Evolutionary conservation across 2,888 invertebrate genomes (phyloP), one percentile per base, ranked within the genome.

Genomic region (Didymodactylos carnosus): DNA sequence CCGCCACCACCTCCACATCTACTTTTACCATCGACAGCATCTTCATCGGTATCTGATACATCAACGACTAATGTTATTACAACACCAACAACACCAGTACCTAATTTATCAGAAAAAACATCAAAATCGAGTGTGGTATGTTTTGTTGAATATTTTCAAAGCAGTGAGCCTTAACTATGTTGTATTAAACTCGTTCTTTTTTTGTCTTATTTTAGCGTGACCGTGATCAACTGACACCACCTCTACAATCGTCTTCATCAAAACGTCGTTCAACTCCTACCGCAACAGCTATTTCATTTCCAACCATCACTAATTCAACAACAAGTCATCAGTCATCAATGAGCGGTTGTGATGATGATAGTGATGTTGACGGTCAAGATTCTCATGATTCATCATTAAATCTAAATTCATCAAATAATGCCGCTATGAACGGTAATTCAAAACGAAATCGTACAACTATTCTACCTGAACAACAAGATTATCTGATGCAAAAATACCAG

Each of bases 401-500:
- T 53, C 23, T 5, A 43, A 35, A 40, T 40, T 3, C 13, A 11
- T 3, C 8, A 3, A 27, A 49, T 14, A 5, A 49, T n/a, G n/a
- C n/a, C n/a, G n/a, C n/a, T n/a, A n/a, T n/a, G n/a, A n/a, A n/a
- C n/a, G n/a, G 41, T 41, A 25, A 14, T 41, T 25, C 41, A 13
- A 75, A 75, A 41, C 49, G 72, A 16, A 39, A 70, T 39, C 87
- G 97, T 78, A 97, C 97, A 6, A 95, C 95, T 13, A 97, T 97
- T 80, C 86, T 94, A 77, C 95, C 95, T 13, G 95, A 97, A 85
- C 97, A 97, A 84, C 85, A 97, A 78, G 95, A 95, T 84, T 95
- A 93, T 84, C 87, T 97, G 77, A 95, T 95, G 84, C 94, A 94
- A 85, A 94, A 95, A 85, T 97, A 97, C 84, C 94, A 94, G 85